Evolutionary conservation across 2,113 vertebrate genomes (phyloP).

Genomic region (Petromus typicus): DNA sequence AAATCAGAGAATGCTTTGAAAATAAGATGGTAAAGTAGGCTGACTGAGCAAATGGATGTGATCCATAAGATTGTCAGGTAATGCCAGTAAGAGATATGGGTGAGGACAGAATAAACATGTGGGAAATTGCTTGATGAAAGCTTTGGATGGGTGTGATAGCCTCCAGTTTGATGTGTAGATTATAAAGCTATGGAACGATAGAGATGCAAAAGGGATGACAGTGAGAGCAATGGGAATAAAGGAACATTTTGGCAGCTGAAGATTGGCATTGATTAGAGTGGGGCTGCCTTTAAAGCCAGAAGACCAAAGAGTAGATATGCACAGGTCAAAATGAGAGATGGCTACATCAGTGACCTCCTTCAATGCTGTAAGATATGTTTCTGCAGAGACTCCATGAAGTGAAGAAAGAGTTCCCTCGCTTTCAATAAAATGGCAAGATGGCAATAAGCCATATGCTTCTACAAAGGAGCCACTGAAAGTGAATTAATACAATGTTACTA

Average conservation of each 20-base stretch:
- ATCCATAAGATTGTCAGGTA: background rate
- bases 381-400: background rate
- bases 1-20: background rate
- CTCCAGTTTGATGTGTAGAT: background rate
- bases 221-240: background rate
- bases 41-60: background rate
- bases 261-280: constrained; percentile 31
- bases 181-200: background rate
- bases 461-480: background rate
- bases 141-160: background rate
- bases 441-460: constrained; percentile 34
- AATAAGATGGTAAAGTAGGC: background rate
- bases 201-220: constrained; percentile 3
- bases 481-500: constrained; percentile 30
- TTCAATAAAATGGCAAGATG: background rate
- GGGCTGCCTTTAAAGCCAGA: background rate
- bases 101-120: background rate
- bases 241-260: background rate
- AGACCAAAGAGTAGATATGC: background rate
- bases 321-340: constrained; percentile 51
- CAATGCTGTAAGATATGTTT: constrained; percentile 6
- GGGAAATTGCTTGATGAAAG: background rate
- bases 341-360: background rate
- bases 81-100: accelerated
- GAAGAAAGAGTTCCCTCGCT: background rate